Evolutionary conservation across 2,797 vertebrate species (phyloP).

Genomic region (Petrocephalus sullivani): DNA sequence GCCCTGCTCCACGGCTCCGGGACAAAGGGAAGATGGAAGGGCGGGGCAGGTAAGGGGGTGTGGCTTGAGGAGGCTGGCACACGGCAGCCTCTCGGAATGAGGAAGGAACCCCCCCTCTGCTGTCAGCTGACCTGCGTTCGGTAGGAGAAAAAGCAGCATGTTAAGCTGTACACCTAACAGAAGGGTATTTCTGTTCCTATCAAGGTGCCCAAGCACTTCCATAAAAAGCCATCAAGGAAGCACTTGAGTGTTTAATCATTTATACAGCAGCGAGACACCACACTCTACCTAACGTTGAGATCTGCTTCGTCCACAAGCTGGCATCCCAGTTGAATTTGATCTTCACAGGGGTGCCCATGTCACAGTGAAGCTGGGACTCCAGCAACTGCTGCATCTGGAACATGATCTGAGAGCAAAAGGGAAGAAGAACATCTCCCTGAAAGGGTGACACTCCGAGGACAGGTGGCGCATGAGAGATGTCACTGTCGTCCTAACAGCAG

Average conservation of each 20-base stretch:
- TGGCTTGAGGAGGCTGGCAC: constrained; percentile 63
- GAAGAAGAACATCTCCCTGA: background rate
- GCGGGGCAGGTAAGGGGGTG: constrained; percentile 69
- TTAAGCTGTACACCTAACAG: background rate
- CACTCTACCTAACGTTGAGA: constrained; percentile 78
- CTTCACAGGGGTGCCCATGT: constrained; percentile 75
- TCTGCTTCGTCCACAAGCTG: constrained; percentile 91
- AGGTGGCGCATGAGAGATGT: background rate
- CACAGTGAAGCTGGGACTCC: constrained; percentile 73
- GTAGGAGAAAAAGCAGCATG: constrained; percentile 18
- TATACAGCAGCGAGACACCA: background rate
- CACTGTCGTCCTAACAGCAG: background rate
- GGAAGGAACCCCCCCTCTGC: constrained; percentile 72
- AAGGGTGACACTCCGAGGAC: background rate
- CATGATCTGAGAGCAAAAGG: constrained; percentile 70
- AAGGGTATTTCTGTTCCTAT: background rate
- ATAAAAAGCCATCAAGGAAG: background rate
- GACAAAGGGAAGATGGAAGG: constrained; percentile 55
- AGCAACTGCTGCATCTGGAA: constrained; percentile 92
- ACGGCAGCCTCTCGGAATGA: constrained; percentile 60
- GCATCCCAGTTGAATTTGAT: constrained; percentile 97
- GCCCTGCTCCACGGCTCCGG: constrained; percentile 56
- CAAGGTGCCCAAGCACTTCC: background rate
- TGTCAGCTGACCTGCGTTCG: constrained; percentile 73
- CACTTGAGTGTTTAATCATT: background rate